Evolutionary conservation across 2,113 vertebrate species (phyloP), one percentile per base, ranked within the genome.

Genomic region (Stercorarius parasiticus): DNA sequence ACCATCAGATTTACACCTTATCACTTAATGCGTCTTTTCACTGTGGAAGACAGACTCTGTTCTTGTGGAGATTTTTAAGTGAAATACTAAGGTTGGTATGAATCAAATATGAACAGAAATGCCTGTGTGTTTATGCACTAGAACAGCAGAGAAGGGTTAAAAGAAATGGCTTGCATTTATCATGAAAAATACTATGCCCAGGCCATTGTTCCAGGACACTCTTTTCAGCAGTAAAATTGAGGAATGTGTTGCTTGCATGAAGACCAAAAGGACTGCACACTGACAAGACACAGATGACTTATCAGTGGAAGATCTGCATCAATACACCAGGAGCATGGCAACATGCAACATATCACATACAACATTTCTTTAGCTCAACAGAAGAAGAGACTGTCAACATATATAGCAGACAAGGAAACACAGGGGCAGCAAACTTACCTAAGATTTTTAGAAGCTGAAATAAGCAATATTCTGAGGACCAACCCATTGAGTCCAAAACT

Each of bases 81-180:
- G 15, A 65, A 67, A 53, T 38, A 15, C 19, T n/a, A 22, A 32
- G 17, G 62, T 19, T n/a, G 11, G 4, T 66, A 20, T 0, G 0
- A 86, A 80, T 22, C 21, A 86, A 83, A 66, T 76, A 86, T 17
- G 20, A 92, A 47, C 47, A 80, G 42, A 91, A 86, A 83, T 40
- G 18, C 17, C 13, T 43, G 22, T 47, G 15, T 64, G 26, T 66
- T 71, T 93, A 86, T 83, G 62, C 23, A 53, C 29, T 29, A 56
- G 13, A 77, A 47, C 11, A 66, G 13, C 22, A 58, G 18, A 53
- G 86, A 70, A 49, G 20, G 3, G 8, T 80, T 83, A 58, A 89
- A 89, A 89, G 40, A 43, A 83, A 43, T 58, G 38, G 27, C 7
- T 62, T 62, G 15, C n/a, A 69, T 81, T 84, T 84, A 18, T 90